These are phyloP conservation scores for Drosophila dunni DNA, from an alignment of 1,140 invertebrate species.

Conservation along the genomic window DNA sequence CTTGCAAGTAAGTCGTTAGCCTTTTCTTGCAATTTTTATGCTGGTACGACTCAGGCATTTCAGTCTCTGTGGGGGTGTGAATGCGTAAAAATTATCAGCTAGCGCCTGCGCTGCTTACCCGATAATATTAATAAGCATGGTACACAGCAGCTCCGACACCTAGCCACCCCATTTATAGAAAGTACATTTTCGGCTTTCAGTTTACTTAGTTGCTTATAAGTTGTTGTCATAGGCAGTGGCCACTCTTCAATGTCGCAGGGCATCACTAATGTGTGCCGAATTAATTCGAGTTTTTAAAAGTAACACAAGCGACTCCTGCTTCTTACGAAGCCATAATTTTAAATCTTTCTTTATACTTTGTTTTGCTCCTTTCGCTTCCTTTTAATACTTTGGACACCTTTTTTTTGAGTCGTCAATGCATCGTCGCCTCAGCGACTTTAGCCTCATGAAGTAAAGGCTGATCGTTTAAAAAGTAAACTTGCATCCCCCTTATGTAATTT, in stretches of 20 bases:
- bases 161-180: slow-evolving; percentile 32
- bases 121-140: slow-evolving; percentile 32
- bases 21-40: slow-evolving; percentile 64
- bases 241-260: neutral
- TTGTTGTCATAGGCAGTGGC: slow-evolving; percentile 9
- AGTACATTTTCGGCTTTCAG: neutral
- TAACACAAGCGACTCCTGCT: slow-evolving; percentile 58
- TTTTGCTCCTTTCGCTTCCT: slow-evolving; percentile 8
- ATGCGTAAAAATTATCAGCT: slow-evolving; percentile 62
- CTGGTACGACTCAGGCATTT: slow-evolving; percentile 52
- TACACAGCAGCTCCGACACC: slow-evolving; percentile 43
- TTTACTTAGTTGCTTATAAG: slow-evolving; percentile 19
- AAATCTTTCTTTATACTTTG: slow-evolving; percentile 36
- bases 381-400: slow-evolving; percentile 52
- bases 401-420: slow-evolving; percentile 6
- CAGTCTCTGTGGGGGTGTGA: slow-evolving; percentile 54
- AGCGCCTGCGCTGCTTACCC: slow-evolving; percentile 4
- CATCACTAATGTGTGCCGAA: slow-evolving; percentile 10
- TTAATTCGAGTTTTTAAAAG: slow-evolving; percentile 49
- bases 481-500: neutral
- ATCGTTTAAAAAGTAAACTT: neutral
- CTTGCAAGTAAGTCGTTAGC: slow-evolving; percentile 48
- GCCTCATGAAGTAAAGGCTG: slow-evolving; percentile 16
- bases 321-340: slow-evolving; percentile 34
- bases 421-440: too few relatives aligned